Conservation (phyloP, 2,113 vertebrate genomes). For the Anser cygnoides region DNA sequence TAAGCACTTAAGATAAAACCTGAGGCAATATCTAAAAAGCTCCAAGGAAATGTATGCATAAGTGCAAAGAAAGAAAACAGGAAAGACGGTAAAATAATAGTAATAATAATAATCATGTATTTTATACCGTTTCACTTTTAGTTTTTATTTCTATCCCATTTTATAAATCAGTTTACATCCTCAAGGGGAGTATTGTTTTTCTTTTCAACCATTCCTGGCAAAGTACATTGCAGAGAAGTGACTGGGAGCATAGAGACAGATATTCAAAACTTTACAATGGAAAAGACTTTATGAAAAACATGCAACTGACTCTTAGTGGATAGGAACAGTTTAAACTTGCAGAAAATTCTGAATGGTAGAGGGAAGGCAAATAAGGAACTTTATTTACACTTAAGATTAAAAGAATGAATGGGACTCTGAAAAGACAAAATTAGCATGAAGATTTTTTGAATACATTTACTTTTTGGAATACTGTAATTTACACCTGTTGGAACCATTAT, state of each 20-base stretch:
- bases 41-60: neutral
- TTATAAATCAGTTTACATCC: neutral
- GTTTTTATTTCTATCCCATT: neutral
- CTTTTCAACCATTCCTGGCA: neutral
- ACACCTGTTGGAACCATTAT: neutral
- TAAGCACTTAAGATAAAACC: neutral
- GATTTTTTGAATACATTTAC: neutral
- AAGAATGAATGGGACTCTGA: constrained; percentile 5
- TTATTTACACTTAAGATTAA: constrained; percentile 43
- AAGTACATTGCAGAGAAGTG: neutral
- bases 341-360: constrained; percentile 15
- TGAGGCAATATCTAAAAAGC: neutral
- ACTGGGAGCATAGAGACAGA: neutral
- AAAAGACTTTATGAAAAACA: neutral
- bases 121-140: neutral
- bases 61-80: neutral
- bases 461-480: constrained; percentile 12
- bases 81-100: neutral
- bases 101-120: neutral
- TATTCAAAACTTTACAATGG: neutral
- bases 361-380: constrained; percentile 19
- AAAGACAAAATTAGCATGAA: constrained; percentile 3
- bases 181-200: neutral
- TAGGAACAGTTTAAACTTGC: neutral
- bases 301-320: neutral